Conservation (phyloP, 2,797 vertebrate genomes). For the Syndactyla subalaris region DNA sequence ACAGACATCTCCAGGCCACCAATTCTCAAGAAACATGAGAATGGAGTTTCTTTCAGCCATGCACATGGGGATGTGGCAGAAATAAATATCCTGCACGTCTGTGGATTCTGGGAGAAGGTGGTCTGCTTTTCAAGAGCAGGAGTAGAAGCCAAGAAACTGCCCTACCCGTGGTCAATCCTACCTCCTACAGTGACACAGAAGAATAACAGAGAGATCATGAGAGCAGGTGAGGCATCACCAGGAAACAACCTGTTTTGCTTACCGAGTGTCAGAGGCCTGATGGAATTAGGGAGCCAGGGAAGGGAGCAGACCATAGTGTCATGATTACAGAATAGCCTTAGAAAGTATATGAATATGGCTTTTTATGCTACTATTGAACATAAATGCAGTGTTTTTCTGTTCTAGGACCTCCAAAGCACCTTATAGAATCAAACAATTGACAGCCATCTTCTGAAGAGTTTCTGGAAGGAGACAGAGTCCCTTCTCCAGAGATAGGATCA, state of each 20-base stretch:
- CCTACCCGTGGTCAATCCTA: not conserved
- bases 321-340: not conserved
- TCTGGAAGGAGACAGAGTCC: not conserved
- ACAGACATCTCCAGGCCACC: not conserved
- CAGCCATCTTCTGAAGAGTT: not conserved
- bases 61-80: rapidly evolving
- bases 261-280: rapidly evolving
- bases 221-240: not conserved
- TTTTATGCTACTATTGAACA: not conserved
- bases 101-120: not conserved
- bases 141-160: not conserved
- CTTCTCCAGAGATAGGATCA: not conserved
- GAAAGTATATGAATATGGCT: not conserved
- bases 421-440: not conserved
- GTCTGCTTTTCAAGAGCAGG: not conserved
- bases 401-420: not conserved
- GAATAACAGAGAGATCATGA: not conserved
- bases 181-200: not conserved
- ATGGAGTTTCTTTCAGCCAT: not conserved
- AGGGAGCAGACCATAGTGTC: not conserved
- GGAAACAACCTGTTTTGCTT: not conserved
- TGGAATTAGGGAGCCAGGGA: not conserved
- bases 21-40: not conserved
- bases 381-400: not conserved
- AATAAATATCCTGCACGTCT: not conserved